Evolutionary conservation across 2,888 invertebrate species (phyloP).

Genomic region (Conistra vaccinii): DNA sequence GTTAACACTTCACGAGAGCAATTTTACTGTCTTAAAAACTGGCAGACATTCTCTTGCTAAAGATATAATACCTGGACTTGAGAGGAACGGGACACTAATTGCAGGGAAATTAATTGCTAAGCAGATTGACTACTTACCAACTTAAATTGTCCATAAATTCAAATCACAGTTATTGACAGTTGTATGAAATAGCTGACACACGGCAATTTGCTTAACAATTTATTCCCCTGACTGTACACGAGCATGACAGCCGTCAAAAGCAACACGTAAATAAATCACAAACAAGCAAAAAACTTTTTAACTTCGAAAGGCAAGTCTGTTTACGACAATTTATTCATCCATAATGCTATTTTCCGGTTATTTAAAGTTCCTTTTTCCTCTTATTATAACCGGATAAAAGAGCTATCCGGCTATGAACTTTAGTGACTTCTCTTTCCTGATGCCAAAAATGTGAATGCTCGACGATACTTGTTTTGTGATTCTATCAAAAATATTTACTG

Average conservation of each 20-base stretch:
- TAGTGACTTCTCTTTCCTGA: slow-evolving; percentile 8
- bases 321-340: slow-evolving; percentile 29
- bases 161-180: no score
- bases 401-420: slow-evolving; percentile 20
- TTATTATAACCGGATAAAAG: slow-evolving; percentile 40
- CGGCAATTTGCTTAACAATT: neutral
- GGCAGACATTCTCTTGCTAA: neutral
- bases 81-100: neutral
- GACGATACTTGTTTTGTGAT: neutral
- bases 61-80: neutral
- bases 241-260: neutral
- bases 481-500: neutral
- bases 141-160: neutral
- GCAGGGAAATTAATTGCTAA: neutral
- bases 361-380: slow-evolving; percentile 9
- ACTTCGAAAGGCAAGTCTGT: slow-evolving; percentile 4
- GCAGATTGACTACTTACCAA: neutral
- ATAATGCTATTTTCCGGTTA: slow-evolving; percentile 21
- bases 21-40: neutral
- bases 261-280: slow-evolving; percentile 34
- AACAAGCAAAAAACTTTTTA: slow-evolving; percentile 16
- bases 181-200: neutral
- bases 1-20: no score
- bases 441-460: slow-evolving; percentile 1
- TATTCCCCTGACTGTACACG: neutral